These are phyloP conservation scores for Epirrhoe tristata DNA, from an alignment of 2,888 invertebrate genomes.

Conservation along the genomic window DNA sequence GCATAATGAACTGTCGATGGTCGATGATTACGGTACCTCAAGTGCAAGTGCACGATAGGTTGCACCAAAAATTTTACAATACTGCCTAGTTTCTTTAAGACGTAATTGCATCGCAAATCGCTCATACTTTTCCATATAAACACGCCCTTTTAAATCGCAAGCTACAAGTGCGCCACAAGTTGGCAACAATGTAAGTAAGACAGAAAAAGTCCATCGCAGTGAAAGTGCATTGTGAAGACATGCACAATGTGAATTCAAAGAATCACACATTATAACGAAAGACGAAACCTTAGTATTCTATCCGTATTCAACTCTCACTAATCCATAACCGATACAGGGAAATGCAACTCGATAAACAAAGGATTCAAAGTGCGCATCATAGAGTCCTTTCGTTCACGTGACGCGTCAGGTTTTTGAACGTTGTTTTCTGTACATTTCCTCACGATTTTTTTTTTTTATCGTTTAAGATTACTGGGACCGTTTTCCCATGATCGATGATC, in stretches of 20 bases:
- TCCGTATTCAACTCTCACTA: conserved; percentile 24
- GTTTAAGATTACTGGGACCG: no score
- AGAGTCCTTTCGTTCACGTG: no score
- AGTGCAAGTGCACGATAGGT: no score
- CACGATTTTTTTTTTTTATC: no score
- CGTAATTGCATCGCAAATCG: no score
- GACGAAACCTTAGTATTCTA: conserved; percentile 12
- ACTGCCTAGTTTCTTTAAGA: no score
- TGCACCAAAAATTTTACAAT: no score
- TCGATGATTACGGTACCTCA: background rate
- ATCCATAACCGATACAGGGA: conserved; percentile 9
- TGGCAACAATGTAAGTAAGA: background rate
- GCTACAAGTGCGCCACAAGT: background rate
- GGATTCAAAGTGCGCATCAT: no score
- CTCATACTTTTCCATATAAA: no score
- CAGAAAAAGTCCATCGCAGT: conserved; percentile 5
- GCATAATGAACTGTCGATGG: background rate
- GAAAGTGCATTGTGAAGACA: conserved; percentile 23
- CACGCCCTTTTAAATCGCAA: background rate
- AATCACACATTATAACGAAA: background rate
- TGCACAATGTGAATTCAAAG: background rate
- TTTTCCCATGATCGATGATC: no score
- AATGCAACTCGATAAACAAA: conserved; percentile 6
- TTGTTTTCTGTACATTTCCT: no score
- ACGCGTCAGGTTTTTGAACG: no score